Base-by-base conservation (phyloP, 2,888 invertebrate species). In the Mesoligia furuncula region DNA sequence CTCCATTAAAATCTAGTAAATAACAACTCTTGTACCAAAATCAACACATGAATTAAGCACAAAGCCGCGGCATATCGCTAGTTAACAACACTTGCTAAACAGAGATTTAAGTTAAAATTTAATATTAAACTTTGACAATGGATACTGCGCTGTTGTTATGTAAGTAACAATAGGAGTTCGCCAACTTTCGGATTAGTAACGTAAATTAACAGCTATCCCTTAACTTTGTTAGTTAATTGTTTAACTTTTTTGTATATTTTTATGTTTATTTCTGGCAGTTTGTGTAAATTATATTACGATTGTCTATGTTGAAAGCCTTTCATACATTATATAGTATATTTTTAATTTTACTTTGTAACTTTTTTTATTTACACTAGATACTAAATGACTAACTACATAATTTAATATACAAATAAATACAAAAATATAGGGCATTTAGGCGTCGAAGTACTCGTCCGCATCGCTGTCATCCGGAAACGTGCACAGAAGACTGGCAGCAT, bases 41-140 rank as follows among this genome's bases (percentile, higher is more conserved):
- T 51, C 7, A 65, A 45, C 42, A 27, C 36, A 67, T 57, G 42
- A 70, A 62, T 48, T 42, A 1, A 8, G 15, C 13, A 84, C 75
- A 78, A 85, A 73, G 61, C 71, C 73, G 5, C 67, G 15, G 39
- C 27, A 73, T 75, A 79, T 76, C 67, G 45, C 64, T 68, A 74
- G 74, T 70, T 20, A 59, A 48, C 74, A 81, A 85, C 73, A 64
- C 59, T 74, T 70, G 62, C 77, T 59, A 72, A 75, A 85, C 81
- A 86, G 74, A 83, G 76, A 80, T 82, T 85, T 13, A 80, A 82
- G 66, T 85, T 80, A 72, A 73, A 84, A 83, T 88, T 88, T 87
- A 88, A 85, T 88, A 88, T 77, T 69, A 83, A 88, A 88, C 85
- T 88, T 88, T 73, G 70, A 83, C 88, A 88, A 85, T 88, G 77